Conservation (phyloP, 2,113 vertebrate species). For the Macaca nemestrina region DNA sequence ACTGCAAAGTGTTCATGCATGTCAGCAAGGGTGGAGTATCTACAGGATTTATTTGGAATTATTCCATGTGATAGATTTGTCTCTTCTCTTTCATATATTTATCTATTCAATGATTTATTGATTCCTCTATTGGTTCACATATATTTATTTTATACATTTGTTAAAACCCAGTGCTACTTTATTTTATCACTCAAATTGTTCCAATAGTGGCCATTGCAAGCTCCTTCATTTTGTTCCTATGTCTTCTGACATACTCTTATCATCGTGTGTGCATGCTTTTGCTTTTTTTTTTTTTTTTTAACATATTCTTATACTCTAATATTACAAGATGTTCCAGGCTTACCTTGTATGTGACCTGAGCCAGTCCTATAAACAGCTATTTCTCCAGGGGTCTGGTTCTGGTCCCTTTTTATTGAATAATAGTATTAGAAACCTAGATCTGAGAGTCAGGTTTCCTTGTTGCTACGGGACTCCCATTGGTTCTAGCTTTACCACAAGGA, state of each 20-base stretch:
- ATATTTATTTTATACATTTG: neutral
- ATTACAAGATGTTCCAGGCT: neutral
- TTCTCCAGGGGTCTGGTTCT: neutral
- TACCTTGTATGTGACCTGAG: neutral
- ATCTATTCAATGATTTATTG: neutral
- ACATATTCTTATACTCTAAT: neutral
- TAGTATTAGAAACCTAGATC: neutral
- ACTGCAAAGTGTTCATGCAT: neutral
- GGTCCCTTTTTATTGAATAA: neutral
- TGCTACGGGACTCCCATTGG: neutral
- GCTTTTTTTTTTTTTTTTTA: neutral
- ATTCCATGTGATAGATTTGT: neutral
- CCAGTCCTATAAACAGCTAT: neutral
- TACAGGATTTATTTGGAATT: neutral
- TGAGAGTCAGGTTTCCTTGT: neutral
- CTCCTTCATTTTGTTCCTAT: neutral
- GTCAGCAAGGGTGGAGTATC: neutral
- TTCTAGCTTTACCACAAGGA: neutral
- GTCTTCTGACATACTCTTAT: neutral
- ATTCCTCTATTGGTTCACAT: neutral
- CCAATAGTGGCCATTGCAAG: neutral
- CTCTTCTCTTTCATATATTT: neutral
- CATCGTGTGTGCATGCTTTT: neutral
- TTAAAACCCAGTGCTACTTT: neutral
- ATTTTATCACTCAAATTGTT: neutral